phyloP scores from a whole-genome alignment of 2,797 vertebrate genomes.

The Crossoptilon crossoptilon region DNA sequence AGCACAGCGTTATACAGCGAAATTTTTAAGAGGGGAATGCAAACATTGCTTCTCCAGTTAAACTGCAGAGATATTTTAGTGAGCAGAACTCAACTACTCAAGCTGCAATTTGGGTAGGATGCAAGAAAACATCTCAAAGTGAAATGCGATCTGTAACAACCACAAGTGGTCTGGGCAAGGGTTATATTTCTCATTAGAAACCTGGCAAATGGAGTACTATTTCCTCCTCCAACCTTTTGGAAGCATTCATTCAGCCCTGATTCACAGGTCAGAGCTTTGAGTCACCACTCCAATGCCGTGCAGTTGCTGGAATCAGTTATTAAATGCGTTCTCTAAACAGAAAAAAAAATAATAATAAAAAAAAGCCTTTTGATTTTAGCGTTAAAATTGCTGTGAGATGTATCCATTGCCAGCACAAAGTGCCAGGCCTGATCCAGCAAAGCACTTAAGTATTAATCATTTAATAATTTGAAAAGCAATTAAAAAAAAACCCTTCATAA shows the following conservation, averaged over 20 bases:
- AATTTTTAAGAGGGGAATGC: constrained; percentile 22
- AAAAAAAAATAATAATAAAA: neutral
- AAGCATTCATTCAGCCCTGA: constrained; percentile 35
- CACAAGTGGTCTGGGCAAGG: constrained; percentile 47
- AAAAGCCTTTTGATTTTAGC: neutral
- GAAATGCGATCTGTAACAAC: constrained; percentile 57
- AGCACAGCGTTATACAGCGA: neutral
- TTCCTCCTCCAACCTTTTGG: constrained; percentile 34
- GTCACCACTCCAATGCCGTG: constrained; percentile 17
- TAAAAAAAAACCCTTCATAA: neutral
- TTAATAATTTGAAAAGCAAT: constrained; percentile 67
- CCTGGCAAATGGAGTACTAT: constrained; percentile 39
- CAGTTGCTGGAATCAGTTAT: constrained; percentile 38
- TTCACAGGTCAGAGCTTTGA: constrained; percentile 46
- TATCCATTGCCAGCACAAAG: neutral
- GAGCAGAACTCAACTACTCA: constrained; percentile 55
- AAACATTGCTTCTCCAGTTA: constrained; percentile 49
- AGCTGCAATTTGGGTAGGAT: constrained; percentile 63
- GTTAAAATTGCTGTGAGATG: constrained; percentile 8
- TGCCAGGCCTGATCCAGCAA: constrained; percentile 35
- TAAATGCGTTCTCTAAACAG: constrained; percentile 25
- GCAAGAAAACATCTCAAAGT: constrained; percentile 56
- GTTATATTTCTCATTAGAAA: constrained; percentile 67
- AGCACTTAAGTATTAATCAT: constrained; percentile 54
- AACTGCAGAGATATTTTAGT: constrained; percentile 42